phyloP scores from a whole-genome alignment of 2,888 invertebrate genomes.

The Sycophila texana region DNA sequence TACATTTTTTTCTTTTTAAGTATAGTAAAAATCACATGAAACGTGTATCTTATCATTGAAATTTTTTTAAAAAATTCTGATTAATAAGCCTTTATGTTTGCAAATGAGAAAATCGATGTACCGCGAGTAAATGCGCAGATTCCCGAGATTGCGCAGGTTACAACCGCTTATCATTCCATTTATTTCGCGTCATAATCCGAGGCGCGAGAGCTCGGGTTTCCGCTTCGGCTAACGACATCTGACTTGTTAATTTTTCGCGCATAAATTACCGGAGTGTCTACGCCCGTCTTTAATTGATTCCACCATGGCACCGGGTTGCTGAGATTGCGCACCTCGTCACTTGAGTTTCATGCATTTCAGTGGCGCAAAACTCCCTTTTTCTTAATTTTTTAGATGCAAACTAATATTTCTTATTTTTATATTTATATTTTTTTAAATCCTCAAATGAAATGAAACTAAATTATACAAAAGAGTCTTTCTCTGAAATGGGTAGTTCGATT shows the following conservation, averaged over 20 bases:
- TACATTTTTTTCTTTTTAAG: too few relatives aligned
- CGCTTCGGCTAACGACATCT: conserved; percentile 61
- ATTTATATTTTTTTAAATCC: too few relatives aligned
- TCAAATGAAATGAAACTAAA: too few relatives aligned
- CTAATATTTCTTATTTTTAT: background rate
- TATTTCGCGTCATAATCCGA: conserved; percentile 72
- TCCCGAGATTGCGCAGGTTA: conserved; percentile 34
- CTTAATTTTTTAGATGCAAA: background rate
- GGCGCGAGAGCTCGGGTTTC: conserved; percentile 60
- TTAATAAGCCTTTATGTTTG: too few relatives aligned
- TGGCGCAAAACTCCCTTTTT: background rate
- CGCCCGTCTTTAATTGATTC: conserved; percentile 69
- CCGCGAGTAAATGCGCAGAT: conserved; percentile 21
- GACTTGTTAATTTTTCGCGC: conserved; percentile 75
- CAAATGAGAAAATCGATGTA: conserved; percentile 14
- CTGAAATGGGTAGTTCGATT: too few relatives aligned
- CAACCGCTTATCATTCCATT: conserved; percentile 70
- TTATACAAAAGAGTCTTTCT: too few relatives aligned
- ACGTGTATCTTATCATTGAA: too few relatives aligned
- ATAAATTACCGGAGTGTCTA: conserved; percentile 66
- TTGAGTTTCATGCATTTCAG: conserved; percentile 10
- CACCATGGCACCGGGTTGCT: conserved; percentile 3
- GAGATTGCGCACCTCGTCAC: too few relatives aligned
- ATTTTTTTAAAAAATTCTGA: too few relatives aligned
- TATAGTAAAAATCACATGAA: too few relatives aligned